Evolutionary conservation across 2,113 vertebrate genomes (phyloP), one percentile per base, ranked within the genome.

Genomic region (Chionodraco myersi): DNA sequence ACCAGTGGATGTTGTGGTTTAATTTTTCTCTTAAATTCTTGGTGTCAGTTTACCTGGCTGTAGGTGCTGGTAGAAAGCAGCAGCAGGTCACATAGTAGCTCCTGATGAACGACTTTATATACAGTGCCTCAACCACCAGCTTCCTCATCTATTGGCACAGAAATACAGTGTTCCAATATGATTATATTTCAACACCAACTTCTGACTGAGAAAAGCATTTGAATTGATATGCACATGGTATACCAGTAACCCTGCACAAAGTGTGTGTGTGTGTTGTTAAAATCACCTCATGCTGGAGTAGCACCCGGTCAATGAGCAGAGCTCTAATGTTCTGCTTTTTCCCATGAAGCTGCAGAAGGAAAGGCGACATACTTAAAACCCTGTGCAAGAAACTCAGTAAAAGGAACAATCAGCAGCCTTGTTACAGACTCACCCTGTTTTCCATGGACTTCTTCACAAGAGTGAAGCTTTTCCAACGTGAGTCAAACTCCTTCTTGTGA

Each of bases 371-470:
- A 6, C 59, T 79, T 51, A 72, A 80, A 77, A 70, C 53, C 71
- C 11, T 9, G 30, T 5, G 12, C 4, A 12, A 30, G 4, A 15
- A 34, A 63, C 74, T 77, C 36, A 83, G 16, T 64, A 13, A 75
- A 76, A 44, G 16, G 49, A 67, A 76, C 75, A 82, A 77, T 68
- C 76, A 26, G 72, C 26, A 4, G 48, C 51, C 14, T 53, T 49
- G 34, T 51, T 26, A n/a, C 18, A 0, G 52, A 53, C 97, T 95
- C 72, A 99, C 98, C 96, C 96, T 94, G 92, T 99, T 98, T 92
- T 99, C 98, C 97, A 99, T 99, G 11, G 98, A 99, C 91, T 99
- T 99, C 91, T 99, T 99, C 84, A 98, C 97, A n/a, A 99, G 91
- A 66, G 96, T 97, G 94, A 99, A 98, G 93, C 97, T 99, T 85